These are phyloP conservation scores for Luscinia megarhynchos DNA, from an alignment of 2,797 vertebrate species.

Conservation along the genomic window DNA sequence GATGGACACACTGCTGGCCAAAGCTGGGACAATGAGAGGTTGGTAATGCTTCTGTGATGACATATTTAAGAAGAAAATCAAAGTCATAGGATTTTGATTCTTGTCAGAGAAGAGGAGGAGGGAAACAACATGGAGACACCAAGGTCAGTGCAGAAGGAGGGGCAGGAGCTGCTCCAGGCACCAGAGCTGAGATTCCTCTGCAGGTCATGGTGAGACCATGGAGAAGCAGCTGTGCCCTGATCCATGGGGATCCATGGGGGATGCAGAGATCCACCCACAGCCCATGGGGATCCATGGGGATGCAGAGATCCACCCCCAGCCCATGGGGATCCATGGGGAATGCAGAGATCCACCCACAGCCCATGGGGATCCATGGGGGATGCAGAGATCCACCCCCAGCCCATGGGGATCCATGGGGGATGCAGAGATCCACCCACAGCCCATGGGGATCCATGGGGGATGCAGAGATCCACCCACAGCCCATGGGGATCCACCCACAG, in stretches of 20 bases:
- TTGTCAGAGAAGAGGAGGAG: not conserved
- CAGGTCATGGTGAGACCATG: accelerated
- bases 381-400: not conserved
- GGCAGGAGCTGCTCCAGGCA: not conserved
- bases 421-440: not conserved
- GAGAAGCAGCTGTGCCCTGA: not conserved
- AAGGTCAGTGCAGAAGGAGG: not conserved
- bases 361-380: not conserved
- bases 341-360: not conserved
- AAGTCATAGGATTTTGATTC: accelerated
- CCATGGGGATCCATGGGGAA: accelerated
- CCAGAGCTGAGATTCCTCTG: not conserved
- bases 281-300: accelerated
- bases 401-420: not conserved
- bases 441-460: not conserved
- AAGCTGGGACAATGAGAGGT: not conserved
- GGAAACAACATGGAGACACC: not conserved
- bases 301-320: not conserved
- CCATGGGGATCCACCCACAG: not conserved
- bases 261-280: not conserved
- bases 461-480: not conserved
- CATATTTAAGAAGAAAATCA: not conserved
- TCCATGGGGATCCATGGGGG: not conserved
- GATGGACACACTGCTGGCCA: not conserved
- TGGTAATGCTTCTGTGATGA: not conserved